These are phyloP conservation scores for Heliocidaris tuberculata DNA, from an alignment of 35 echinoderm and acorn worm genomes.

Conservation along the genomic window DNA sequence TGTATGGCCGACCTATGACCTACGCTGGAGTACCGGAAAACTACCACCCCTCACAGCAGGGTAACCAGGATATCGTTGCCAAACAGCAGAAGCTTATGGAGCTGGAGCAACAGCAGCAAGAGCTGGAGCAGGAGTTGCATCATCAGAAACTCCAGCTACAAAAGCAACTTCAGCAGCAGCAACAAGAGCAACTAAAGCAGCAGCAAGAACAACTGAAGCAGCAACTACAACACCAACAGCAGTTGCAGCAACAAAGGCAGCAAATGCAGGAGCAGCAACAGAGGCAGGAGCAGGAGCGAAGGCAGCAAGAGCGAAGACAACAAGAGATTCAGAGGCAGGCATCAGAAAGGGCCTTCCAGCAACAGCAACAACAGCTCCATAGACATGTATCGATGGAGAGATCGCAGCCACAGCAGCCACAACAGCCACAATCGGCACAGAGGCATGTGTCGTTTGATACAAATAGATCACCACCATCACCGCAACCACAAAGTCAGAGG, in stretches of 20 bases:
- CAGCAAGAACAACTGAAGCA: background rate
- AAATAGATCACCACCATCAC: background rate
- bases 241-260: background rate
- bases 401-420: background rate
- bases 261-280: background rate
- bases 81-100: conserved; percentile 33
- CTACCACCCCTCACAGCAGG: background rate
- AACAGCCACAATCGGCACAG: background rate
- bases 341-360: too few relatives aligned
- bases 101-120: conserved; percentile 26
- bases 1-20: conserved; percentile 27
- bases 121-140: conserved; percentile 14
- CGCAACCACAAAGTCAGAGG: conserved; percentile 6
- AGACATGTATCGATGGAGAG: background rate
- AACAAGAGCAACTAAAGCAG: background rate
- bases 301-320: background rate
- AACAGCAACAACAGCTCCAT: background rate
- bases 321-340: background rate
- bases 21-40: conserved; percentile 8
- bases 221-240: background rate
- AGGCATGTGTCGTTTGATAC: background rate
- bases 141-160: conserved; percentile 22
- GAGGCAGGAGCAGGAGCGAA: background rate
- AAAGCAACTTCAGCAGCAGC: conserved; percentile 14
- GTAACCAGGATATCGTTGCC: conserved; percentile 3